Conservation (phyloP, 1,140 invertebrate genomes). For the Drosophila athabasca region DNA sequence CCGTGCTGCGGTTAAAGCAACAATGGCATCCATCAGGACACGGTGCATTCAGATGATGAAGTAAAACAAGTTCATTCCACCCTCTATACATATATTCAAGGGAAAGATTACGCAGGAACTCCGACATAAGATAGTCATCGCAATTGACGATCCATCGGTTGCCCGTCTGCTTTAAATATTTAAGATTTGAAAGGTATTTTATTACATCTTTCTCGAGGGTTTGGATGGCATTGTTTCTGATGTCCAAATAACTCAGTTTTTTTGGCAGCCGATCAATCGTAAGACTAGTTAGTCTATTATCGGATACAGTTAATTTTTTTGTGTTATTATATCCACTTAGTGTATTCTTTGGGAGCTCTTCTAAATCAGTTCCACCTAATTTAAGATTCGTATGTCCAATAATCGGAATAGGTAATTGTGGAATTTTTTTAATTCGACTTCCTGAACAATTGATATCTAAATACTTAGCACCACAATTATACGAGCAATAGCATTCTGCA, state of each 20-base stretch:
- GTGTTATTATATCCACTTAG: conserved; percentile 7
- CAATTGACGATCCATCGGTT: conserved; percentile 23
- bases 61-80: background rate
- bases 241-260: background rate
- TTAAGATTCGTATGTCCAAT: background rate
- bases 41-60: background rate
- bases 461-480: too few species aligned
- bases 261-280: background rate
- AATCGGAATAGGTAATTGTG: conserved; percentile 8
- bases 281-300: background rate
- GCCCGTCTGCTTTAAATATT: conserved; percentile 13
- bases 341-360: background rate
- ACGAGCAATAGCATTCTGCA: too few species aligned
- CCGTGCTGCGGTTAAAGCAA: background rate
- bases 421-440: conserved; percentile 5
- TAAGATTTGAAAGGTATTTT: background rate
- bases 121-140: background rate
- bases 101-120: background rate
- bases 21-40: background rate
- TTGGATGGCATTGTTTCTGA: conserved; percentile 6
- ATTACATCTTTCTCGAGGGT: background rate
- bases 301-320: conserved; percentile 6
- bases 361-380: background rate
- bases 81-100: background rate
- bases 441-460: conserved; percentile 4